A percentile compares a stretch with the other conserved stretches of the same genome.
Conservation (phyloP, 2,113 vertebrate genomes). For the Neoarius graeffei region DNA sequence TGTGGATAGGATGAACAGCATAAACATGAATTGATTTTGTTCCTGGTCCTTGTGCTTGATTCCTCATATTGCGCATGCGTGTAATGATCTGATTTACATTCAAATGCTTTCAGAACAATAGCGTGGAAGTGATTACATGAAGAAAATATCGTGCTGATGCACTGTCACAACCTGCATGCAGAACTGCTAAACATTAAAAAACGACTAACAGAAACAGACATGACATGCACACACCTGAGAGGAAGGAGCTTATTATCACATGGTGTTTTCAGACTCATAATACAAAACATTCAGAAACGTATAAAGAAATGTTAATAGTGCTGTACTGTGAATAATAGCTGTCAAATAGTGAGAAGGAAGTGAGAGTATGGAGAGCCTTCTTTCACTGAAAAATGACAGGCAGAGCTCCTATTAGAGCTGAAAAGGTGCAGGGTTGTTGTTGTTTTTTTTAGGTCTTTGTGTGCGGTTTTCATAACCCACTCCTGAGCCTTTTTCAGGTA, state of each 20-base stretch:
- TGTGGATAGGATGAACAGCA: not conserved
- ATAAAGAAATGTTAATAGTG: slow-evolving; percentile 12
- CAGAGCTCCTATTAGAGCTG: not conserved
- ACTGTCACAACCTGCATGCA: not conserved
- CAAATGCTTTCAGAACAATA: not conserved
- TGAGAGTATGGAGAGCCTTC: not conserved
- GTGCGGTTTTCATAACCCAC: slow-evolving; percentile 2
- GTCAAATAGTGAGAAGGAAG: slow-evolving; percentile 9
- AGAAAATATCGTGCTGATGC: not conserved
- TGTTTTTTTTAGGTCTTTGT: not conserved
- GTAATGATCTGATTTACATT: slow-evolving; percentile 1
- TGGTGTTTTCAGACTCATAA: not conserved
- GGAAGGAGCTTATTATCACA: slow-evolving; percentile 24
- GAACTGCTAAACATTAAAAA: not conserved
- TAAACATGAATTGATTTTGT: not conserved
- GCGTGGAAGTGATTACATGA: not conserved
- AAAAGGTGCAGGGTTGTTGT: not conserved
- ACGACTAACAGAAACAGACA: not conserved
- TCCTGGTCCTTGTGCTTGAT: not conserved
- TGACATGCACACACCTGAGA: not conserved
- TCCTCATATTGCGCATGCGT: not conserved
- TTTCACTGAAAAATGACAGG: not conserved
- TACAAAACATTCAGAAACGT: not conserved
- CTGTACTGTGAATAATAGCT: slow-evolving; percentile 7
- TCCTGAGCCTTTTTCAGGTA: not conserved